Base-by-base conservation (phyloP, 2,797 vertebrate genomes). In the Liparis tanakae region DNA sequence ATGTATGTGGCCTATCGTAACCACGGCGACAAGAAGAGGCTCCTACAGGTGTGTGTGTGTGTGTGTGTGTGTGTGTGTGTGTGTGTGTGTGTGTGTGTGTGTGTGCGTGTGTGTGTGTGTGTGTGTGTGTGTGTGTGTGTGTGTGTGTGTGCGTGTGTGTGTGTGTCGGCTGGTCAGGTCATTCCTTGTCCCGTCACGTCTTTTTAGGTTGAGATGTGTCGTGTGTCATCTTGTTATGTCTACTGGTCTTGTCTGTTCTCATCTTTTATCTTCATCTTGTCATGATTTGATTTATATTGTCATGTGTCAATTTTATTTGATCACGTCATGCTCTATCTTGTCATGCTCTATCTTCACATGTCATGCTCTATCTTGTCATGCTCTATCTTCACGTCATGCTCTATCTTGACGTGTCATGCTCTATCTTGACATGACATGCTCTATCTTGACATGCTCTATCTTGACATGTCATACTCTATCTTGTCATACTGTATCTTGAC, bases 1-100 rank as follows among this genome's bases (percentile, higher is more conserved):
- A 92, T 92, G 90, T 85, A 94, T 1, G 92, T 93, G 75, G 84
- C 88, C 51, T 93, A 93, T 46, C 78, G 87, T 36, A 91, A 93
- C 67, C 88, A 87, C 7, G 48, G 15, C 1, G 88, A 88, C 12
- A 94, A 89, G 79, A 91, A 81, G 78, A 81, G 72, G 51, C 80
- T 92, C 39, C 76, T 91, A 3, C 87, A 89, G 89, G 90, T 91
- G 63, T 54, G 60, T 75, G 60, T 75, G 62, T 46, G 6, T 36
- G 25, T 30, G 25, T 30, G 25, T 1, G 25, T 2, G 25, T 75
- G 60, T 75, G 62, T 46, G 6, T 36, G 25, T 30, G 25, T 30
- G 25, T 1, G 25, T 2, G 90, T 91, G 63, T 54, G 60, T 75
- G 60, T 75, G 62, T 46, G 6, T 36, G 25, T 30, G 25, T 30